Evolutionary conservation across 64 coral and sea anemone genomes (phyloP).

Genomic region (Porites lutea): DNA sequence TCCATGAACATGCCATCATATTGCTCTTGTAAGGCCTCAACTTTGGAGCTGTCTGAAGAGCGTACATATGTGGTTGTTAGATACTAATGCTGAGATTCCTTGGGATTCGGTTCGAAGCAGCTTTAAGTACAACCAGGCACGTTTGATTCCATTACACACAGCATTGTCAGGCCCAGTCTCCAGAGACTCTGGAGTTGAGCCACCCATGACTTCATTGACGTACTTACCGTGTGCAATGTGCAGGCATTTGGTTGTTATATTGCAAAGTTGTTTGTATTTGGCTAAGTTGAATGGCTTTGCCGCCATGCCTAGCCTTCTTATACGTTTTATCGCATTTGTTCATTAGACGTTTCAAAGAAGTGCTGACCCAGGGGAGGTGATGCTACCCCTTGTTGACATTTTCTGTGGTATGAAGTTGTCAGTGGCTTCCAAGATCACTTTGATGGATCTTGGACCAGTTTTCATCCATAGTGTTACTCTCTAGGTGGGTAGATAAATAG

Average conservation of each 20-base stretch:
- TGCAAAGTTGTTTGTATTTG: no score
- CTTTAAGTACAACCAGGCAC: neutral
- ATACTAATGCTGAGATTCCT: neutral
- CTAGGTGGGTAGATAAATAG: no score
- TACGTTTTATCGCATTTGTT: neutral
- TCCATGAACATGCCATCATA: neutral
- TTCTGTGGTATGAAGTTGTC: neutral
- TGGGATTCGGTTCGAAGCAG: neutral
- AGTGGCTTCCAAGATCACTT: neutral
- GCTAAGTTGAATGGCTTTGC: no score
- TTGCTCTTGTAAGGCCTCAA: neutral
- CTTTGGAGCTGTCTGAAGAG: no score
- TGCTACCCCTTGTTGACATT: no score
- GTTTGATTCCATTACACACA: neutral
- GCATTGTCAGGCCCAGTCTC: neutral
- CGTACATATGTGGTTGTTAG: no score
- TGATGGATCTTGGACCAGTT: neutral
- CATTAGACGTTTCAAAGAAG: neutral
- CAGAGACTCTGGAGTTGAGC: neutral
- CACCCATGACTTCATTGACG: neutral
- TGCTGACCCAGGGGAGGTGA: neutral
- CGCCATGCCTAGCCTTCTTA: no score
- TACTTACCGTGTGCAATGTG: neutral
- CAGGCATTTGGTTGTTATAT: neutral
- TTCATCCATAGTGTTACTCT: no score